These are phyloP conservation scores for Anthoscopus minutus DNA, from an alignment of 2,113 vertebrate species.

Conservation along the genomic window DNA sequence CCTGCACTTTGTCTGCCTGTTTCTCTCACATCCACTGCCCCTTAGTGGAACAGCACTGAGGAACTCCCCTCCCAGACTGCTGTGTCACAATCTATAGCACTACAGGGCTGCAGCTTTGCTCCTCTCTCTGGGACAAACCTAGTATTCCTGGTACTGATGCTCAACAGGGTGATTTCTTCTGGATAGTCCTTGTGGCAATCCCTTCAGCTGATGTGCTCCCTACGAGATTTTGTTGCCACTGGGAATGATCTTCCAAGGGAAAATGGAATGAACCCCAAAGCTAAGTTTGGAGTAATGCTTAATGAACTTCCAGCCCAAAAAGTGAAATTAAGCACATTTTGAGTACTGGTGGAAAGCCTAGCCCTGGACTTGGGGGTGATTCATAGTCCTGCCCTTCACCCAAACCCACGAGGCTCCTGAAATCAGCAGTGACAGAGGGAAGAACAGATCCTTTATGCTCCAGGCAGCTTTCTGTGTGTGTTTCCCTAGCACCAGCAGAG, in stretches of 20 bases:
- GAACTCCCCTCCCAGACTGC: not conserved
- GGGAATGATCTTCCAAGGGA: not conserved
- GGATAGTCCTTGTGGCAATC: not conserved
- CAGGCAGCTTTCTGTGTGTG: not conserved
- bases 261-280: not conserved
- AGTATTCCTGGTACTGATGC: not conserved
- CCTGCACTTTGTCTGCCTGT: accelerated
- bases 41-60: not conserved
- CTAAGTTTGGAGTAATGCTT: not conserved
- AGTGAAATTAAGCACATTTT: not conserved
- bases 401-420: not conserved
- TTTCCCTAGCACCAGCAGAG: not conserved
- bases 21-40: not conserved
- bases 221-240: not conserved
- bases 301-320: not conserved
- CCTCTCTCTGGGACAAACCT: not conserved
- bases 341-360: not conserved
- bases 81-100: not conserved
- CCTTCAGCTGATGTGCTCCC: not conserved
- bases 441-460: not conserved
- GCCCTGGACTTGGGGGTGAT: not conserved
- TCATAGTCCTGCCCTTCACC: not conserved
- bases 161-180: not conserved
- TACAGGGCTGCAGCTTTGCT: not conserved
- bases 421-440: not conserved